Base-by-base conservation (phyloP, 2,888 invertebrate species). In the Tridacna gigas region DNA sequence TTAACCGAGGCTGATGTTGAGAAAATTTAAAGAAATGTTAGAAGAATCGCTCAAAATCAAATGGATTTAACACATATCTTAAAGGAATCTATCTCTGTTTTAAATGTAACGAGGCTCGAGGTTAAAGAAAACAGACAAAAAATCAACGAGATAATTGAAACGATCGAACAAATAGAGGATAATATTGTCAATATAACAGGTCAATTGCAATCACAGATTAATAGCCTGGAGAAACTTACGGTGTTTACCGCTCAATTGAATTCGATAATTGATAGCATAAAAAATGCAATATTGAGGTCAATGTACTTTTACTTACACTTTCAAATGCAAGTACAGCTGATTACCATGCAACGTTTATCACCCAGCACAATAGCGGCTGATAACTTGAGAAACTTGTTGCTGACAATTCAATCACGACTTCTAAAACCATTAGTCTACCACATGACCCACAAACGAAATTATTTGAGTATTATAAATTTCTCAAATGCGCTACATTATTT, bases 241-340 rank as follows among this genome's bases (percentile, higher is more conserved):
- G 20, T 66, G 9, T 26, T 66, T 3, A 28, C 66, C 26, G 13
- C 66, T 25, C 9, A 66, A 66, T 37, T 66, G 18, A 66, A 28
- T 66, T 25, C 28, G 13, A 20, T 66, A 28, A 66, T 28, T 37
- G 66, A 66, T 18, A 37, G 37, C 13, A 28, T 66, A 28, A 28
- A 66, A 28, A 66, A 28, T 28, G 66, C 66, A 28, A 28, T 66
- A 28, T 28, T 28, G 18, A 26, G 26, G 37, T 66, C 66, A 28
- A 66, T 66, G 66, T 66, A 66, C 66, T 28, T 66, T 66, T 66
- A 66, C 28, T 37, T 66, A 28, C 66, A 66, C 28, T 66, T 66
- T 66, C 66, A 66, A 66, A 26, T 28, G 28, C 66, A 66, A 28
- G 66, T 66, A 22, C 66, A 66, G 25, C 13, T 26, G 28, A 26